A percentile compares a stretch with the other conserved stretches of the same genome.
These are phyloP conservation scores for Halyomorpha halys DNA, from an alignment of 1,140 invertebrate species.

Conservation along the genomic window DNA sequence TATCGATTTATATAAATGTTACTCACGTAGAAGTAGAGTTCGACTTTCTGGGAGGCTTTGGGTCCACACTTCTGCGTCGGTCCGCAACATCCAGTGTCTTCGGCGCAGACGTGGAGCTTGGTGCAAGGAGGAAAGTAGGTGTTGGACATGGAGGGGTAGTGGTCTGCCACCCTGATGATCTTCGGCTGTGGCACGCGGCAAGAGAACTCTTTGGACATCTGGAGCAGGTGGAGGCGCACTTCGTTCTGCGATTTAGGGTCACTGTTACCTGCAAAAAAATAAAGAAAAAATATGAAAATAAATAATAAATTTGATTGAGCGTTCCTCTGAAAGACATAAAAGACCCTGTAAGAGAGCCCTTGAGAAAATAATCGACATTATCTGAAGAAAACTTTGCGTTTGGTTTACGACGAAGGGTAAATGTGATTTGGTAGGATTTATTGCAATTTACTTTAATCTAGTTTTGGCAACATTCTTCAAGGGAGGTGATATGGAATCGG, in stretches of 20 bases:
- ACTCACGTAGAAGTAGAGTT: slow-evolving; percentile 64
- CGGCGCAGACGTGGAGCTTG: slow-evolving; percentile 60
- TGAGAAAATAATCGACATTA: no score
- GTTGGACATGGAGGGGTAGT: slow-evolving; percentile 55
- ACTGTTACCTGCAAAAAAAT: not conserved
- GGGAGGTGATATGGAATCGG: no score
- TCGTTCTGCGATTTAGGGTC: slow-evolving; percentile 31
- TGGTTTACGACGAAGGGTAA: no score
- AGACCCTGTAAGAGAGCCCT: no score
- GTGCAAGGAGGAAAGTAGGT: slow-evolving; percentile 62
- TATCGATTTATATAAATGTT: no score
- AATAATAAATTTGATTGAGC: no score
- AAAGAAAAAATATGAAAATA: no score
- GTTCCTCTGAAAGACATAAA: no score
- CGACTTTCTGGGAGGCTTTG: slow-evolving; percentile 49
- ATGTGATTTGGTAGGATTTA: no score
- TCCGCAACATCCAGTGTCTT: slow-evolving; percentile 63
- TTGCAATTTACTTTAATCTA: no score
- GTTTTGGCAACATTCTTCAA: no score
- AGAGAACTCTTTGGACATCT: slow-evolving; percentile 45
- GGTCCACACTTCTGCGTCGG: slow-evolving; percentile 53
- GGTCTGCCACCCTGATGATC: slow-evolving; percentile 49
- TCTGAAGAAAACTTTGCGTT: no score
- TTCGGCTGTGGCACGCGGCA: slow-evolving; percentile 51
- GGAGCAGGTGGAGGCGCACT: slow-evolving; percentile 46